These are phyloP conservation scores for Sthenelais limicola DNA, from an alignment of 2,888 invertebrate species.

Conservation along the genomic window DNA sequence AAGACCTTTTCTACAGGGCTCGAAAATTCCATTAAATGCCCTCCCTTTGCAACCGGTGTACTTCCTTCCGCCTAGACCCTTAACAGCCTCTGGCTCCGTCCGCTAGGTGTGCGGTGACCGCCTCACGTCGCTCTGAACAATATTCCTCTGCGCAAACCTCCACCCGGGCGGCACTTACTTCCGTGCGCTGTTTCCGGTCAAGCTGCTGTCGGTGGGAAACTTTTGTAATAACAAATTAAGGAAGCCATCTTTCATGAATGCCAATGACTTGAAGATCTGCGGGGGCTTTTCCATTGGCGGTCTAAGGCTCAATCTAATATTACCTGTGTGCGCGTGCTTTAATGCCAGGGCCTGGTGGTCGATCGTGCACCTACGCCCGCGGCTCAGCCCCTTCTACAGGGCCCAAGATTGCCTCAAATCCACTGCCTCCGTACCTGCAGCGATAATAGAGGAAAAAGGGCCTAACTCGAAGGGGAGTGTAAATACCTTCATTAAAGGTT, in stretches of 20 bases:
- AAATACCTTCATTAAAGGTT: slow-evolving; percentile 38
- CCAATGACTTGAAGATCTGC: slow-evolving; percentile 13
- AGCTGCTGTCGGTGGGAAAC: slow-evolving; percentile 32
- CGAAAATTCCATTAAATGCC: slow-evolving; percentile 29
- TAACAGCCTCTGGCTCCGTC: slow-evolving; percentile 10
- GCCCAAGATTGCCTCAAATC: slow-evolving; percentile 36
- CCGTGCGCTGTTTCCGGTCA: slow-evolving; percentile 38
- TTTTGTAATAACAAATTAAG: slow-evolving; percentile 40
- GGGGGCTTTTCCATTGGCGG: slow-evolving; percentile 30
- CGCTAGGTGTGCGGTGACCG: slow-evolving; percentile 5
- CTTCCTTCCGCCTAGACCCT: slow-evolving; percentile 30
- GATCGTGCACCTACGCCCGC: slow-evolving; percentile 31
- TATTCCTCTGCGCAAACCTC: slow-evolving; percentile 10
- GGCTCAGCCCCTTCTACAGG: slow-evolving; percentile 25
- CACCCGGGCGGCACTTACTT: slow-evolving; percentile 23
- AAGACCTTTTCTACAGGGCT: slow-evolving; percentile 14
- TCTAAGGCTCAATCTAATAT: slow-evolving; percentile 8
- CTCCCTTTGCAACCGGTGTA: slow-evolving; percentile 6
- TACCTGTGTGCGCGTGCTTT: slow-evolving; percentile 30
- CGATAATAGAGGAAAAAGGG: slow-evolving; percentile 38
- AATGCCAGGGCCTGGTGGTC: slow-evolving; percentile 22
- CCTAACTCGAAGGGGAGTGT: slow-evolving; percentile 32
- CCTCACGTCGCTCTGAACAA: not conserved
- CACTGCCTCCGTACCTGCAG: slow-evolving; percentile 21
- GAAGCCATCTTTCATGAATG: slow-evolving; percentile 36